These are phyloP conservation scores for Caenorhabditis doughertyi DNA, from an alignment of 2,888 invertebrate species.

Conservation along the genomic window DNA sequence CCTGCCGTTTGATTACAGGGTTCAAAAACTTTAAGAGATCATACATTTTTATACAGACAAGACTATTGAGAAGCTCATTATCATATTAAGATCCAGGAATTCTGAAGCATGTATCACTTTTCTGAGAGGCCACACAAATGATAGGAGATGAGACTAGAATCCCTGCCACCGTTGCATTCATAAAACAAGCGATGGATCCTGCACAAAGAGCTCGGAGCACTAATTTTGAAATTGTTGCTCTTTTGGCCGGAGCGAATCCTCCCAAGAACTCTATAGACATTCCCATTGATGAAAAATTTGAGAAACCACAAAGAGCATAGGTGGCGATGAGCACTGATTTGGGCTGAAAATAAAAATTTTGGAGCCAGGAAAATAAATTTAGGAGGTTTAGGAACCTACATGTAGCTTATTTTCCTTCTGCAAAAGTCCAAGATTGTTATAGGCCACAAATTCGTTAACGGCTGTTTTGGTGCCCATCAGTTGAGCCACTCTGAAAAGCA, in stretches of 20 bases:
- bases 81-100: slow-evolving; percentile 23
- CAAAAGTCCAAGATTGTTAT: slow-evolving; percentile 80
- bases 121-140: slow-evolving; percentile 27
- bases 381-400: slow-evolving; percentile 40
- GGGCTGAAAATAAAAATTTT: slow-evolving; percentile 54
- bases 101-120: slow-evolving; percentile 21
- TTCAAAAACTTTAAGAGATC: too few species aligned
- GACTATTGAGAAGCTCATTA: not conserved
- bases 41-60: slow-evolving; percentile 29
- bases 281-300: slow-evolving; percentile 84
- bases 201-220: slow-evolving; percentile 83
- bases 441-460: slow-evolving; percentile 83
- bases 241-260: slow-evolving; percentile 79
- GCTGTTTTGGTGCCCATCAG: slow-evolving; percentile 83
- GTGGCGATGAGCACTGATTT: slow-evolving; percentile 81
- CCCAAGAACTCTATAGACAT: slow-evolving; percentile 83
- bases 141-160: slow-evolving; percentile 42
- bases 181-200: slow-evolving; percentile 83
- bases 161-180: slow-evolving; percentile 84
- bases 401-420: slow-evolving; percentile 61
- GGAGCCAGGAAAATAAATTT: not conserved
- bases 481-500: slow-evolving; percentile 70
- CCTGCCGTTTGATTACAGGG: too few species aligned
- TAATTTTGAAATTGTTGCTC: slow-evolving; percentile 82
- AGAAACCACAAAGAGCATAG: slow-evolving; percentile 85